Evolutionary conservation across 2,888 invertebrate genomes (phyloP), one percentile per base, ranked within the genome.

Genomic region (Agonopterix arenella): DNA sequence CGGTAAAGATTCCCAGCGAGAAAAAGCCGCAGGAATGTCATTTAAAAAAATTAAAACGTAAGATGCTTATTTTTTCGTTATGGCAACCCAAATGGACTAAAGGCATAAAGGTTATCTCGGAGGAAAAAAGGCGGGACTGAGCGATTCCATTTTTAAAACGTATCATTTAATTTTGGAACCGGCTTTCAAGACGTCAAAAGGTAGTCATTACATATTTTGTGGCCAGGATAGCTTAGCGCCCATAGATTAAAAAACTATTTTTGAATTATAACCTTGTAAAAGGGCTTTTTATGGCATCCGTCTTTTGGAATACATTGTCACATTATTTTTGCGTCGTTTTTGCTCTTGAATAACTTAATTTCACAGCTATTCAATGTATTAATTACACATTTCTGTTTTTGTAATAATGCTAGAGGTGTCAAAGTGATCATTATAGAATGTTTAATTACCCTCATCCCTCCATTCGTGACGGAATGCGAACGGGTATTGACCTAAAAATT

Each of bases 61-160:
- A 71, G 79, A 73, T 79, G 73, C 72, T 82, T 81, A 76, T 83
- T 85, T 84, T 84, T 84, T 81, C 79, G 74, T 84, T 80, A 80
- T 74, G 84, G 78, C 80, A 77, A 80, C 78, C 80, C 84, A 80
- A 84, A 83, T 78, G 84, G 84, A 80, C 83, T 81, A 80, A 86
- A 86, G 85, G 85, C 85, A 86, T 81, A 80, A 86, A 86, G 85
- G 85, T 85, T 88, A 89, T 89, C 88, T 86, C 83, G 73, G 67
- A 75, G 81, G 79, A 82, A 85, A 85, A 84, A 84, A 84, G 88
- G 88, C 88, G 88, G 88, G 85, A 75, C 84, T 62, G 80, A 84
- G 82, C 85, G 85, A 88, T 89, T 88, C 85, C 89, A 88, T 86
- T 89, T 88, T 88, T 84, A 81, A 88, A 89, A 89, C 84, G 84